A percentile compares a stretch with the other conserved stretches of the same genome.
phyloP scores from a whole-genome alignment of 2,888 invertebrate species.

The Hyles lineata region DNA sequence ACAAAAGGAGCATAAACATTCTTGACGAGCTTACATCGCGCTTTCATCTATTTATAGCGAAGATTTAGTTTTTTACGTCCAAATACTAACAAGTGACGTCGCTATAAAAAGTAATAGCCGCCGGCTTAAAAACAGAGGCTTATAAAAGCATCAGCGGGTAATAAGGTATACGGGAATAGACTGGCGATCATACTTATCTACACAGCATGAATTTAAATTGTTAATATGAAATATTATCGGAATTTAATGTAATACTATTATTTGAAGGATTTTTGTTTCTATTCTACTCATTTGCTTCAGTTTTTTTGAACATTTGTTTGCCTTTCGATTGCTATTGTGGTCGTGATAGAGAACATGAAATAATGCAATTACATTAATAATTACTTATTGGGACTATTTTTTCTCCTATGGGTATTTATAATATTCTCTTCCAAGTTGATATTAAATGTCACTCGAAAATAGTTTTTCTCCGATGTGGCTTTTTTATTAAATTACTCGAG shows the following conservation, averaged over 20 bases:
- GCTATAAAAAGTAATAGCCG: conserved; percentile 24
- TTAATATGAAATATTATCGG: background rate
- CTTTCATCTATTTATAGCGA: background rate
- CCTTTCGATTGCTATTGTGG: too few relatives aligned
- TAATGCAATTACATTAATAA: too few relatives aligned
- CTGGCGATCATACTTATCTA: conserved; percentile 13
- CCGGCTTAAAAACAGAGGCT: conserved; percentile 17
- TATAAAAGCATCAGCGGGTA: conserved; percentile 20
- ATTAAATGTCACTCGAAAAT: too few relatives aligned
- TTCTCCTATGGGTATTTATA: too few relatives aligned
- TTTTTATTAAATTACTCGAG: too few relatives aligned
- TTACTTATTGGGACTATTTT: too few relatives aligned
- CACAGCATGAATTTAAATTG: background rate
- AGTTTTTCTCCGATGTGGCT: too few relatives aligned
- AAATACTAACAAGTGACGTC: conserved; percentile 22
- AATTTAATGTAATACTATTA: background rate
- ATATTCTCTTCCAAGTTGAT: too few relatives aligned
- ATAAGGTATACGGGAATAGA: conserved; percentile 20
- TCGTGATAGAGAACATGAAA: too few relatives aligned
- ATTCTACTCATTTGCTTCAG: too few relatives aligned
- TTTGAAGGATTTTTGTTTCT: too few relatives aligned
- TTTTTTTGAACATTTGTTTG: too few relatives aligned
- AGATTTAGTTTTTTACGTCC: conserved; percentile 9
- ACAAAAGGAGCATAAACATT: background rate
- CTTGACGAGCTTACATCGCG: background rate